Evolutionary conservation across 2,113 vertebrate species (phyloP), one percentile per base, ranked within the genome.

Genomic region (Sceloporus tristichus): DNA sequence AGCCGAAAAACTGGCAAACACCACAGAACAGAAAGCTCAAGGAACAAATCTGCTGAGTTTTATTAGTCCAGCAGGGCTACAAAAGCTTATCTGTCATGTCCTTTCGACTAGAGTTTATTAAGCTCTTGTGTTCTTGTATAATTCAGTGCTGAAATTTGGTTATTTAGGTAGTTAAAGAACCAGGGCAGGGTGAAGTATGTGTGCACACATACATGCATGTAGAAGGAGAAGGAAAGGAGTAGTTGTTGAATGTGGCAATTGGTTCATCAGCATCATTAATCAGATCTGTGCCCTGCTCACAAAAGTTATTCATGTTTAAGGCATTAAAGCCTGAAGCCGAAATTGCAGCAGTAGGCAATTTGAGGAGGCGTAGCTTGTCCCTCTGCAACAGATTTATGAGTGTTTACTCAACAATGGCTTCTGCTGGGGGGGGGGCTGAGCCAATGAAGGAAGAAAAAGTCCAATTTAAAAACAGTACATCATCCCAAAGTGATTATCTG

Each of bases 361-460:
- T 66, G 89, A 94, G 91, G 42, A 48, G 77, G 62, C 13, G 88
- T 88, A 84, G 91, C 86, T 91, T 68, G 87, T 93, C 91, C 87
- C 76, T 89, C 87, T 82, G 88, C 87, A 54, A 34, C 80, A 90
- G 91, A 95, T 94, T 92, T 93, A 94, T 84, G 91, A 82, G 85
- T 89, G 93, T 94, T 95, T 94, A 91, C 91, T 88, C 91, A 92
- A 87, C 82, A 85, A 90, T 77, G 85, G 92, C 91, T 90, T 88
- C 77, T 84, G 68, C 34, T 34, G n/a, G 18, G 16, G 59, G 18
- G 75, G 87, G 56, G 87, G 88, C 88, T 84, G 88, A 84, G 25
- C 5, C 62, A 78, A 87, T 79, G 77, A 84, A 88, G 73, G 73
- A 56, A 48, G 83, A 71, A 40, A 62, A 89, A 89, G 66, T 73